Percentiles rank a stretch among this genome's conserved stretches.
Evolutionary conservation across 2,888 invertebrate species (phyloP).

Genomic region (Glyphotaelius pellucidus): DNA sequence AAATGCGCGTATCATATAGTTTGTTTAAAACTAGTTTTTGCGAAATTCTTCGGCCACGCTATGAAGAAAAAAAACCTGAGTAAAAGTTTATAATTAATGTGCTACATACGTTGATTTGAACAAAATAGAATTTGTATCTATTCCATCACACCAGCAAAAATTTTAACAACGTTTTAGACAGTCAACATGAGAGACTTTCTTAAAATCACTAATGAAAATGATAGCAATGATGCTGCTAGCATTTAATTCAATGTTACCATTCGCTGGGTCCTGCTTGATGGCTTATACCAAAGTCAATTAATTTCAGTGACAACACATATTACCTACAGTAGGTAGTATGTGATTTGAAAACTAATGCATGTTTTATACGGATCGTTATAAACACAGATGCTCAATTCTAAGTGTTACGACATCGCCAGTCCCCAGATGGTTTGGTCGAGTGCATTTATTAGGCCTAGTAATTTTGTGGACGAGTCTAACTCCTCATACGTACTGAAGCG

Average conservation of each 20-base stretch:
- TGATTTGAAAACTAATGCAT: neutral
- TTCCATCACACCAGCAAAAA: neutral
- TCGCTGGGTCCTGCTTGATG: neutral
- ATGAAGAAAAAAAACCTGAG: neutral
- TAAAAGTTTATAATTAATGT: slow-evolving; percentile 2
- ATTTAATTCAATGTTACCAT: neutral
- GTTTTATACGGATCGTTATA: neutral
- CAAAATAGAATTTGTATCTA: neutral
- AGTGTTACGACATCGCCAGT: neutral
- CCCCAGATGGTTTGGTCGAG: neutral
- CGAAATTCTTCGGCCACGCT: neutral
- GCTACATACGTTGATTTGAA: neutral
- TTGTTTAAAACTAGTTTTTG: neutral
- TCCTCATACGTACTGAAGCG: neutral
- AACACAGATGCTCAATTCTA: neutral
- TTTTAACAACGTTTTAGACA: neutral
- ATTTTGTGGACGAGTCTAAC: neutral
- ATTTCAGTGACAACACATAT: neutral
- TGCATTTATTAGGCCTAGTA: neutral
- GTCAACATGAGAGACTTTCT: neutral
- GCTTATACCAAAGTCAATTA: neutral
- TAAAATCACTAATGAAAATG: neutral
- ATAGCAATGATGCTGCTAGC: neutral
- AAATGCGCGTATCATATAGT: neutral
- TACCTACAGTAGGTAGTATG: neutral